Percentiles rank a stretch among this genome's conserved stretches.
Evolutionary conservation across 1,140 invertebrate species (phyloP).

Genomic region (Portunus trituberculatus): DNA sequence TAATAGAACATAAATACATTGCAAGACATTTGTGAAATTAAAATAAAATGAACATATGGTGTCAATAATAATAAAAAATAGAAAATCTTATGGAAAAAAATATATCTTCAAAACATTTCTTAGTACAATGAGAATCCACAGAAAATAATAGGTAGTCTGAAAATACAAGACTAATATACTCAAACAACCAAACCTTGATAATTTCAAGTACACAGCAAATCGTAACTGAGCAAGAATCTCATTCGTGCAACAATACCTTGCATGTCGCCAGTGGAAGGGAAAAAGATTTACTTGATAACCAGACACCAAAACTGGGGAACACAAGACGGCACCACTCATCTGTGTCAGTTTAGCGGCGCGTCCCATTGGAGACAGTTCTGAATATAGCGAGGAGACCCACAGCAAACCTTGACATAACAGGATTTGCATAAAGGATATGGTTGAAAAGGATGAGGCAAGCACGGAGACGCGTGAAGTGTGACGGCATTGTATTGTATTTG

Average conservation of each 20-base stretch:
- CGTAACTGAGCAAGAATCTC: neutral
- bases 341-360: too few relatives aligned
- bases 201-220: neutral
- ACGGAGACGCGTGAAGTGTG: neutral
- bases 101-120: too few relatives aligned
- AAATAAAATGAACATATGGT: too few relatives aligned
- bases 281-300: too few relatives aligned
- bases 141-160: neutral
- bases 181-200: neutral
- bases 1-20: neutral
- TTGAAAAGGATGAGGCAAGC: neutral
- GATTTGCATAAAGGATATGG: neutral
- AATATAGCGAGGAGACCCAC: neutral
- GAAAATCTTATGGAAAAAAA: too few relatives aligned
- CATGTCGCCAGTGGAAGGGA: too few relatives aligned
- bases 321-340: too few relatives aligned
- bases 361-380: neutral
- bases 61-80: too few relatives aligned
- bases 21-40: too few relatives aligned
- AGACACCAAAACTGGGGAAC: too few relatives aligned
- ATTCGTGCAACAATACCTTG: too few relatives aligned
- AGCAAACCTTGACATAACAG: neutral
- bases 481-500: slow-evolving; percentile 1
- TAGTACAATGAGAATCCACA: too few relatives aligned
- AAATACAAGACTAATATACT: neutral